Evolutionary conservation across 1,140 invertebrate genomes (phyloP), one percentile per base, ranked within the genome.

Genomic region (Oreohelix idahoensis): DNA sequence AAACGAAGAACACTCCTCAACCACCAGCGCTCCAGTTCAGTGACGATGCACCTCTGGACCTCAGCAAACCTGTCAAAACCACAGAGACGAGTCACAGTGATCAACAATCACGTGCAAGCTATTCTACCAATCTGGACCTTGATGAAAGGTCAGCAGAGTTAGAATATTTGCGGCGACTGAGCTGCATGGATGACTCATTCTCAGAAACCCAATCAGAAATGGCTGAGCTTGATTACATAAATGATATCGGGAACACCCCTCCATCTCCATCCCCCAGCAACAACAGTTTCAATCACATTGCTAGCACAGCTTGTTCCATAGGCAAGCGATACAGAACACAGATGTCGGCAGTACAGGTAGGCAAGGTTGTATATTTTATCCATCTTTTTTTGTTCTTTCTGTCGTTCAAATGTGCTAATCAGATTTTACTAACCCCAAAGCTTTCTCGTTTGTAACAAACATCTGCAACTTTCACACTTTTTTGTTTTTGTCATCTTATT

Each of bases 291-390:
- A 29, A 8, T 32, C 29, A 2, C 17, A 32, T 5, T 8, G n/a
- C 63, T 1, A 13, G n/a, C 32, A 11, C 23, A 58, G n/a, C 11
- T 32, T 4, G 71, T 23, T 75, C 76, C 53, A 84, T 26, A 15
- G 49, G 78, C 83, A 97, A 97, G 92, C 94, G 97, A 87, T 98
- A 95, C 92, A 94, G 97, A 38, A 98, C 97, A 0, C 97, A 97
- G 92, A 97, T 98, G 97, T 94, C 90, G 79, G 93, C 58, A 45
- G 81, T 39, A 79, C 85, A 74, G 86, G 85, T 53, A 74, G 63
- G 75, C 81, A 83, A 29, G 78, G 51, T 66, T 66, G 81, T 51
- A 84, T 80, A 51, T 81, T 83, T 77, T 84, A 79, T 51, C 86
- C 88, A 89, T 89, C 77, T 92, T 90, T 82, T 89, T n/a, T n/a